Evolutionary conservation across 1,140 invertebrate species (phyloP), one percentile per base, ranked within the genome.

Genomic region (Apis florea): DNA sequence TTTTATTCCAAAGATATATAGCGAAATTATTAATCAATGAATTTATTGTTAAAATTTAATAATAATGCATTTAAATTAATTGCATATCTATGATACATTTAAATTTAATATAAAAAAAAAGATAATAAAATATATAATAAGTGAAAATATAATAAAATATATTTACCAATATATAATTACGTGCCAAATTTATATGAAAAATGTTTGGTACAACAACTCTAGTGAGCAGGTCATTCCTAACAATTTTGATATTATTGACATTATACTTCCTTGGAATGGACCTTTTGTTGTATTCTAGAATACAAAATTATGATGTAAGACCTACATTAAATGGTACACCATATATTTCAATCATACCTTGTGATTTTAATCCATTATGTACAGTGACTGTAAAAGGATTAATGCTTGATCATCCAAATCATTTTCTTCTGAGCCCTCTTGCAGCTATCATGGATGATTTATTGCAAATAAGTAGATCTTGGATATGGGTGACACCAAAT

Each of bases 341-440:
- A n/a, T 92, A 92, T 63, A 8, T 64, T 31, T 88, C 94, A 2
- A 96, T 95, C 94, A 89, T 96, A 53, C 94, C 95, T 9, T 97
- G 96, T 89, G 94, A 95, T 77, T 94, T 96, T 51, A 96, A 96
- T 89, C 96, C 96, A 0, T 90, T 97, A 1, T 97, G 96, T 88
- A 95, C 96, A 90, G 95, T 97, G 3, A 97, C 96, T 0, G 96
- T 97, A 0, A 97, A 97, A 92, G 96, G 95, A 21, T 90, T 97
- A 69, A 94, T 97, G 91, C 91, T 97, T 47, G 96, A 97, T 89
- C 96, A 97, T 83, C 95, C 96, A 10, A 97, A 97, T 90, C 96
- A 96, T 89, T 97, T 97, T 87, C 91, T 97, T 19, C 95, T 97
- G 78, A 95, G 95, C n/a, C 96, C 96, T 0, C 88, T 96, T 40